phyloP scores from a whole-genome alignment of 2,888 invertebrate species.

The Troides oblongomaculatus region DNA sequence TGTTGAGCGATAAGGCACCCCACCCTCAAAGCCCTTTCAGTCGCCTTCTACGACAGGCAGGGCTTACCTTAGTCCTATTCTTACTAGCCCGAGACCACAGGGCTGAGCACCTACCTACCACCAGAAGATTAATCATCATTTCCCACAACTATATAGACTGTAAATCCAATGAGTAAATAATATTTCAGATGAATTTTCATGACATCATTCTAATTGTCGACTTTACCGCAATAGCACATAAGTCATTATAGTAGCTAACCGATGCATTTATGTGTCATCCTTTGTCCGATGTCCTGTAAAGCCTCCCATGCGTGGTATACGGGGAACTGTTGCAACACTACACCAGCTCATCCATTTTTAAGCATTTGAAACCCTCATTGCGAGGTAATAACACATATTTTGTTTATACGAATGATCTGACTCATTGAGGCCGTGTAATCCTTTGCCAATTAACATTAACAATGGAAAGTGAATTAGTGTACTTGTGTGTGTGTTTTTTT shows the following conservation, averaged over 20 bases:
- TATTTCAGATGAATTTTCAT: no score
- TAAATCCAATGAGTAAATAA: no score
- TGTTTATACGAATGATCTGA: slow-evolving; percentile 21
- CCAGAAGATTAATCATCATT: no score
- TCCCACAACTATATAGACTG: no score
- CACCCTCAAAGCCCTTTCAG: no score
- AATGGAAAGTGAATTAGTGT: slow-evolving; percentile 23
- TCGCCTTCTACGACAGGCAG: no score
- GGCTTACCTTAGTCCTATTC: no score
- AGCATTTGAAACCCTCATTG: slow-evolving; percentile 26
- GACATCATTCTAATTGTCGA: no score
- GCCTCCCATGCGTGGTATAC: slow-evolving; percentile 41
- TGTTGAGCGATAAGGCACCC: no score
- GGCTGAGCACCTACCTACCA: no score
- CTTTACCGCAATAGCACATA: slow-evolving; percentile 28
- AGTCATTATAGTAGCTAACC: slow-evolving; percentile 33
- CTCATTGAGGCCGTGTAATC: slow-evolving; percentile 29
- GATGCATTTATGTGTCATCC: slow-evolving; percentile 42
- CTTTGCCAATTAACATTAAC: slow-evolving; percentile 7
- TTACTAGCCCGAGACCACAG: no score
- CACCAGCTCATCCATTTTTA: slow-evolving; percentile 16
- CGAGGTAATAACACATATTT: slow-evolving; percentile 29
- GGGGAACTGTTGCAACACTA: slow-evolving; percentile 30
- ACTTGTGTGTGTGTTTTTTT: slow-evolving; percentile 6
- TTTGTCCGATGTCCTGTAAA: slow-evolving; percentile 46